Evolutionary conservation across 2,113 vertebrate genomes (phyloP).

Genomic region (Trogon melanurus): DNA sequence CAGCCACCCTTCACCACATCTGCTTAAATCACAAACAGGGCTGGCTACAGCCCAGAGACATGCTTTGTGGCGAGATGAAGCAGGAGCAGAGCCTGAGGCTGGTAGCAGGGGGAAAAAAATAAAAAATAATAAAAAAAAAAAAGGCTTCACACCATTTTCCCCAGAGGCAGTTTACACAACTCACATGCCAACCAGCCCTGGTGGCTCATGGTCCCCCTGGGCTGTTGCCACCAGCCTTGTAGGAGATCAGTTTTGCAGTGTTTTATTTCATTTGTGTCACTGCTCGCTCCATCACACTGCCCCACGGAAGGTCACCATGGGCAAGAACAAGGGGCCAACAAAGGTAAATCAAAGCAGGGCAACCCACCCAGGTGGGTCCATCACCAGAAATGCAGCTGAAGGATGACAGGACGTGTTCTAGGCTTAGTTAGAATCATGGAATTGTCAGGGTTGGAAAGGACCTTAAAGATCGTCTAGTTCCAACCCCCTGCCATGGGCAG

Average conservation of each 20-base stretch:
- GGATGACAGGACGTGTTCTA: not conserved
- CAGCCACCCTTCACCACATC: not conserved
- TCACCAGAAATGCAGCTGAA: not conserved
- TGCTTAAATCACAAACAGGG: not conserved
- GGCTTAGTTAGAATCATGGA: not conserved
- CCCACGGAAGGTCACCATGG: rapidly evolving
- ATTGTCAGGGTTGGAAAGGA: no score
- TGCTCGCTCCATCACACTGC: rapidly evolving
- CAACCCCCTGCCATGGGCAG: no score
- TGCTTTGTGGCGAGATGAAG: not conserved
- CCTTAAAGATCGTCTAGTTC: no score
- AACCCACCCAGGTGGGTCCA: rapidly evolving
- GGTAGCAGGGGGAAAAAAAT: not conserved
- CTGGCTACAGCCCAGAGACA: not conserved
- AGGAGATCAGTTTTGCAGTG: not conserved
- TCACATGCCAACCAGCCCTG: not conserved
- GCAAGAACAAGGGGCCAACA: not conserved
- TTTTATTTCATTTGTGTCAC: not conserved
- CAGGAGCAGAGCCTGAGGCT: not conserved
- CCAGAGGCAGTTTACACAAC: not conserved
- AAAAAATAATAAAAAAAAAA: no score
- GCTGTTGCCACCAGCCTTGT: not conserved
- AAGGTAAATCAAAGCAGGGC: rapidly evolving
- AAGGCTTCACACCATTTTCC: not conserved
- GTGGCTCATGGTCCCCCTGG: rapidly evolving